Evolutionary conservation across 1,140 invertebrate genomes (phyloP).

Genomic region (Asobara japonica): DNA sequence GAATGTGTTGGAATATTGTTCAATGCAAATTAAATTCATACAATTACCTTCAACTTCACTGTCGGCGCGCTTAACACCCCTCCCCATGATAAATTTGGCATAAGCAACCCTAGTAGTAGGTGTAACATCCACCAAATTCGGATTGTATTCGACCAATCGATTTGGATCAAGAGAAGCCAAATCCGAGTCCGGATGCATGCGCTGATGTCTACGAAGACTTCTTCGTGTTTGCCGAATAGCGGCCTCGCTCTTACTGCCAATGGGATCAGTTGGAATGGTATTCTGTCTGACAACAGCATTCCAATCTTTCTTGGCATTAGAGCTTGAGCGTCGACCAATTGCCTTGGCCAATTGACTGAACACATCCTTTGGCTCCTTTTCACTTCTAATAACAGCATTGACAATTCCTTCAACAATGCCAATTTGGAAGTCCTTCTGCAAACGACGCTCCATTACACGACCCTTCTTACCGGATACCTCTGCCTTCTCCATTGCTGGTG

Average conservation of each 20-base stretch:
- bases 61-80: slow-evolving; percentile 48
- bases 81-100: slow-evolving; percentile 84
- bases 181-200: slow-evolving; percentile 70
- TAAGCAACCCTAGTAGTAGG: slow-evolving; percentile 82
- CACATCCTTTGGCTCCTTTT: slow-evolving; percentile 78
- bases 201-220: slow-evolving; percentile 74
- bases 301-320: slow-evolving; percentile 82
- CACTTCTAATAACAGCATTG: slow-evolving; percentile 74
- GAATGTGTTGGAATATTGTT: too few relatives aligned
- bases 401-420: slow-evolving; percentile 86
- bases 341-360: slow-evolving; percentile 83
- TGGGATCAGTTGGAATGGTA: slow-evolving; percentile 76
- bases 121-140: slow-evolving; percentile 77
- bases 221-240: slow-evolving; percentile 72
- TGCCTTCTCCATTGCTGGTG: slow-evolving; percentile 74
- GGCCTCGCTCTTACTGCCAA: slow-evolving; percentile 77
- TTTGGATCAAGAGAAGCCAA: slow-evolving; percentile 74
- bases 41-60: neutral
- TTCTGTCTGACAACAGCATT: slow-evolving; percentile 81
- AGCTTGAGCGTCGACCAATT: slow-evolving; percentile 71
- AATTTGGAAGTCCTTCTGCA: slow-evolving; percentile 91
- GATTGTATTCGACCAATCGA: slow-evolving; percentile 81
- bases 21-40: too few relatives aligned
- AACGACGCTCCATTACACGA: slow-evolving; percentile 82
- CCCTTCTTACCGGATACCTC: slow-evolving; percentile 85